phyloP scores from a whole-genome alignment of 2,113 vertebrate genomes.

The Sphaerodactylus townsendi region DNA sequence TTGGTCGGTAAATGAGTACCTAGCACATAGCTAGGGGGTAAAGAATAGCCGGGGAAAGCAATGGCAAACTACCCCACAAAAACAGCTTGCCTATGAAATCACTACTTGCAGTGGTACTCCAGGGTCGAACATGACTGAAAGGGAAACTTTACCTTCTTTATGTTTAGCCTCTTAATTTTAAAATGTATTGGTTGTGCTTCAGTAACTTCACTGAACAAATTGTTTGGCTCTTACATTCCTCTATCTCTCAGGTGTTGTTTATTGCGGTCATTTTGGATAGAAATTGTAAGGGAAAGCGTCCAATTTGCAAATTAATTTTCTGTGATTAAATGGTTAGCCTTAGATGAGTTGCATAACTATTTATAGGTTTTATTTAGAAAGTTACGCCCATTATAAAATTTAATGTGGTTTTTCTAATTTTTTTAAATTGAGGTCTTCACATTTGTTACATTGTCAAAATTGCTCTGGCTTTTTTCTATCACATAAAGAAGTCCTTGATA shows the following conservation, averaged over 20 bases:
- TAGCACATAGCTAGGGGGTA: no score
- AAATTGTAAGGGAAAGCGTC: slow-evolving; percentile 71
- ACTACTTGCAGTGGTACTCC: no score
- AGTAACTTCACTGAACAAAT: slow-evolving; percentile 41
- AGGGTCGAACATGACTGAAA: no score
- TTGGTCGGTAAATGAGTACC: no score
- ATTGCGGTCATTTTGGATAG: slow-evolving; percentile 67
- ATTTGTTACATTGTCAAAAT: slow-evolving; percentile 32
- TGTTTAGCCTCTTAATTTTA: slow-evolving; percentile 15
- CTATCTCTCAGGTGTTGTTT: not conserved
- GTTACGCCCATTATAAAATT: slow-evolving; percentile 45
- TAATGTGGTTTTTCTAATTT: slow-evolving; percentile 23
- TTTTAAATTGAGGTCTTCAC: not conserved
- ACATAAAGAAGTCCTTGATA: not conserved
- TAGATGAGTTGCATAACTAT: slow-evolving; percentile 70
- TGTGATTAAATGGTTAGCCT: slow-evolving; percentile 77
- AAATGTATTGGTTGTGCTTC: slow-evolving; percentile 18
- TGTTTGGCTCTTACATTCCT: slow-evolving; percentile 29
- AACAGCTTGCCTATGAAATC: no score
- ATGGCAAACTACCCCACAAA: no score
- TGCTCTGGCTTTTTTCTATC: slow-evolving; percentile 40
- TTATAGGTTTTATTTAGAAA: slow-evolving; percentile 69
- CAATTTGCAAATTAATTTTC: slow-evolving; percentile 80
- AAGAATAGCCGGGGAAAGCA: no score
- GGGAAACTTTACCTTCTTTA: no score